Conservation (phyloP, 1,140 invertebrate genomes). For the Galleria mellonella region DNA sequence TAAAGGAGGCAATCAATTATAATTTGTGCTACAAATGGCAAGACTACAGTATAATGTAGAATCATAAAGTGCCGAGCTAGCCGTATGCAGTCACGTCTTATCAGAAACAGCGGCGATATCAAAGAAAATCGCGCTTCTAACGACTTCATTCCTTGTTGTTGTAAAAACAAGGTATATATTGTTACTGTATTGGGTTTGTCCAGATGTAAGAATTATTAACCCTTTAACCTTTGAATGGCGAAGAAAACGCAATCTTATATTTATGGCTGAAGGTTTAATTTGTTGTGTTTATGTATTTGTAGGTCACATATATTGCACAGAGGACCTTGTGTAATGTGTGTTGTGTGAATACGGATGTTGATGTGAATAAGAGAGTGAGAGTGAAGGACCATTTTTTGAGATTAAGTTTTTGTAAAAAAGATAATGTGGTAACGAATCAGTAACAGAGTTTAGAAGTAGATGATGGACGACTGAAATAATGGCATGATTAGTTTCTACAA, state of each 20-base stretch:
- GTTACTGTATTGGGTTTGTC: slow-evolving; percentile 15
- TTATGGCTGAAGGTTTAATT: too few species aligned
- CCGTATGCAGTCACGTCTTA: slow-evolving; percentile 33
- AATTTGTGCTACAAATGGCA: slow-evolving; percentile 31
- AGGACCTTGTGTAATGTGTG: slow-evolving; percentile 39
- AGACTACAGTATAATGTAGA: slow-evolving; percentile 33
- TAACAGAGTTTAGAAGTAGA: too few species aligned
- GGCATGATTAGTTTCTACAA: too few species aligned
- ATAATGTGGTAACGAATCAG: too few species aligned
- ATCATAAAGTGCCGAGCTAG: slow-evolving; percentile 15
- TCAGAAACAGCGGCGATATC: slow-evolving; percentile 42
- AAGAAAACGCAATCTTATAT: too few species aligned
- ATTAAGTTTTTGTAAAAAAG: too few species aligned
- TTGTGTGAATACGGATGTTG: slow-evolving; percentile 21
- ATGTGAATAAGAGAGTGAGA: slow-evolving; percentile 19
- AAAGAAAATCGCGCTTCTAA: slow-evolving; percentile 33
- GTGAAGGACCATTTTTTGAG: not conserved
- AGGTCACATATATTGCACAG: slow-evolving; percentile 48
- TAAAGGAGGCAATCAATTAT: slow-evolving; percentile 30
- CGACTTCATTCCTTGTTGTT: slow-evolving; percentile 28
- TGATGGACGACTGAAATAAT: too few species aligned
- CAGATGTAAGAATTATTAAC: slow-evolving; percentile 39
- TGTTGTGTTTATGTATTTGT: slow-evolving; percentile 21
- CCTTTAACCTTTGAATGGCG: slow-evolving; percentile 39
- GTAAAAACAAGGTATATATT: slow-evolving; percentile 36